Conservation (phyloP, 2,113 vertebrate genomes). For the Vicugna pacos region DNA sequence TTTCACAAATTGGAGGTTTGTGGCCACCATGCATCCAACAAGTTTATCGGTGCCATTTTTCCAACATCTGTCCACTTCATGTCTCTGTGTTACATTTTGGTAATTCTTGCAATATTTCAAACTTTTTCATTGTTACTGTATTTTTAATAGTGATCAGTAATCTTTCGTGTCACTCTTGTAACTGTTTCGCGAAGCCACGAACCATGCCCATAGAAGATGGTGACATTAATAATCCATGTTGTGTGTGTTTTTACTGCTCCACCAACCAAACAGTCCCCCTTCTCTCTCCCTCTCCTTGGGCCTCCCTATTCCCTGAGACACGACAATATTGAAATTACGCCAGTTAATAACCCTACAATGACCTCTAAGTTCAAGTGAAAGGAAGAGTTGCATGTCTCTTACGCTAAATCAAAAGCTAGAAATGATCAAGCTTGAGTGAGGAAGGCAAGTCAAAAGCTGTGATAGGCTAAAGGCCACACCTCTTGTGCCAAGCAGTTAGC, state of each 20-base stretch:
- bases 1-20: background rate
- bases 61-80: background rate
- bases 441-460: background rate
- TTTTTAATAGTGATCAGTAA: background rate
- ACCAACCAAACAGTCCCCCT: rapidly evolving
- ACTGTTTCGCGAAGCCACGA: background rate
- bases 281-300: background rate
- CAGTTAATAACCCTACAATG: background rate
- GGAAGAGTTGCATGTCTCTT: background rate
- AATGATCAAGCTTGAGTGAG: background rate
- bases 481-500: background rate
- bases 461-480: background rate
- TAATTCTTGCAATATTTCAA: background rate
- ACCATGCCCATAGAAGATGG: background rate
- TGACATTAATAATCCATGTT: background rate
- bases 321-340: background rate
- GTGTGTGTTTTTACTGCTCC: background rate
- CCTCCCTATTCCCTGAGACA: background rate
- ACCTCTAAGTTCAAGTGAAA: background rate
- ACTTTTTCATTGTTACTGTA: background rate
- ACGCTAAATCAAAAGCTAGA: too few relatives aligned
- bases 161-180: too few relatives aligned
- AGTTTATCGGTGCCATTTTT: background rate
- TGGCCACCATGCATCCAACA: background rate
- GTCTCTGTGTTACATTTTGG: background rate